A percentile compares a stretch with the other conserved stretches of the same genome.
phyloP scores from a whole-genome alignment of 2,888 invertebrate genomes.

The Neoitamus cyanurus region DNA sequence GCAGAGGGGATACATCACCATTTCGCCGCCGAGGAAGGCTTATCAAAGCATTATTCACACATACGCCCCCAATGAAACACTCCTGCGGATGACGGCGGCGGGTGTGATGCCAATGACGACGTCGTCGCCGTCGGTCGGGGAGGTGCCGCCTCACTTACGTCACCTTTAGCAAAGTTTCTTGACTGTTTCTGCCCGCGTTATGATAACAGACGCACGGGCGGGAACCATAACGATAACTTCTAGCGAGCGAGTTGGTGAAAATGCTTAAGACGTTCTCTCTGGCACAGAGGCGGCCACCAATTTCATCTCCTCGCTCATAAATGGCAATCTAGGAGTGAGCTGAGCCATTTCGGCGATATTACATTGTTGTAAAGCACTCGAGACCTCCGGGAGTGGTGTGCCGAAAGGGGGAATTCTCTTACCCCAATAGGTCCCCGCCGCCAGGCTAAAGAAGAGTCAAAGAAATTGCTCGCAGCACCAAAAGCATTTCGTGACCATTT shows the following conservation, averaged over 20 bases:
- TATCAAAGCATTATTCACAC: not conserved
- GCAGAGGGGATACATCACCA: not conserved
- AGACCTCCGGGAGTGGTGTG: not conserved
- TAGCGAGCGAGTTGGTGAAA: not conserved
- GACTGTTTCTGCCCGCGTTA: not conserved
- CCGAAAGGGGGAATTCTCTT: not conserved
- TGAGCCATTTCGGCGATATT: slow-evolving; percentile 1
- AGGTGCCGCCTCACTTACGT: not conserved
- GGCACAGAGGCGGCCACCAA: slow-evolving; percentile 1
- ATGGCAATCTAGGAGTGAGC: slow-evolving; percentile 16
- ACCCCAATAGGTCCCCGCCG: not conserved
- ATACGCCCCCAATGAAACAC: not conserved
- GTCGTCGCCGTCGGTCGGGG: not conserved
- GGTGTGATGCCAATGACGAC: not conserved
- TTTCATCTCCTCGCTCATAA: slow-evolving; percentile 26
- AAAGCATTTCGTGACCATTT: slow-evolving; percentile 34
- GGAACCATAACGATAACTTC: not conserved
- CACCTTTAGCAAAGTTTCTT: not conserved
- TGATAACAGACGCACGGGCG: not conserved
- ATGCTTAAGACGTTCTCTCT: not conserved
- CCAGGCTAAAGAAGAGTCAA: not conserved
- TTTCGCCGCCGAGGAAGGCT: not conserved
- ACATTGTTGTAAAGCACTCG: slow-evolving; percentile 19
- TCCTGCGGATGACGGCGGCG: not conserved
- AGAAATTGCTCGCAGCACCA: slow-evolving; percentile 15